Evolutionary conservation across 2,113 vertebrate genomes (phyloP), one percentile per base, ranked within the genome.

Genomic region (Callipepla squamata): DNA sequence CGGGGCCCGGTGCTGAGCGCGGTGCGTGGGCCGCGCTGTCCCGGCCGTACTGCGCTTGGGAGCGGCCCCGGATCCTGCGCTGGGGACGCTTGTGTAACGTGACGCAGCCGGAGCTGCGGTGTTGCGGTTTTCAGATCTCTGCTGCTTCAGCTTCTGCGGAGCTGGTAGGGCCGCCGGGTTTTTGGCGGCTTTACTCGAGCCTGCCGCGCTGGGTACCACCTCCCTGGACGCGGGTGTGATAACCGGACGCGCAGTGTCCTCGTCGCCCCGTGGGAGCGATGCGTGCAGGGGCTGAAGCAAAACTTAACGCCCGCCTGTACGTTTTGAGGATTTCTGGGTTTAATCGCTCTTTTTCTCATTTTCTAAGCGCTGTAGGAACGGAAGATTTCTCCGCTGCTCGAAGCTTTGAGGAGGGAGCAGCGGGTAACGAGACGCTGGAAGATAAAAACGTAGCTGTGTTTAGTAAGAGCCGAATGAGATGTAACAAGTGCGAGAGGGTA

Each of bases 101-200:
- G 34, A 1, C 18, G 0, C 8, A 22, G 44, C 9, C 19, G 22
- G 32, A 40, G 48, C 15, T 13, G 38, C 3, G 0, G 47, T 86
- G 5, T 9, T 28, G 51, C 47, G 75, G 11, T 26, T 45, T 53
- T 65, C 40, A 3, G 7, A 4, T 36, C 44, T 25, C 7, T 36
- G 11, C 6, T 8, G 5, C 42, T 53, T 67, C 7, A 15, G 8
- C 89, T 82, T 81, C 16, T 61, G 28, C 66, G 13, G 87, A 8
- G 12, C 7, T 73, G 3, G 17, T 44, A 1, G 1, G 32, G 23
- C 42, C 19, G 0, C 51, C 6, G 47, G 7, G 7, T 9, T 20
- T 38, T 65, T 15, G 42, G 55, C 51, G 13, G 40, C 34, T 1
- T 79, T 2, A 1, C 30, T 73, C 77, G 65, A 74, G 28, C 11